Percentiles rank a stretch among this genome's conserved stretches.
These are phyloP conservation scores for Cyanoderma ruficeps DNA, from an alignment of 2,113 vertebrate genomes.

Conservation along the genomic window DNA sequence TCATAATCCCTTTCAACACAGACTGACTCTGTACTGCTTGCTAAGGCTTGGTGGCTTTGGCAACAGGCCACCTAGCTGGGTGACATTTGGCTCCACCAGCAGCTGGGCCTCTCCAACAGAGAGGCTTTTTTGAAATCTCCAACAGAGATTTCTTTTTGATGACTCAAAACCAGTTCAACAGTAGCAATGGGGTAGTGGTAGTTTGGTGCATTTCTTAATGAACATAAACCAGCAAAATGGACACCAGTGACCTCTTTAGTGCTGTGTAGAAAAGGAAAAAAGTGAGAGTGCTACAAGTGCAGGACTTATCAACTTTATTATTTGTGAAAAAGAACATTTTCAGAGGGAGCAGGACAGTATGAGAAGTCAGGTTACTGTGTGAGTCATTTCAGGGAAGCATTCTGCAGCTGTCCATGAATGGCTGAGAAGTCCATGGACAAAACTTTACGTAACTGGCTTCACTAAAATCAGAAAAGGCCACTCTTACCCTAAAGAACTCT, in stretches of 20 bases:
- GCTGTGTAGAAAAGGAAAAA: background rate
- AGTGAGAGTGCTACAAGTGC: background rate
- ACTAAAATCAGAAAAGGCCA: background rate
- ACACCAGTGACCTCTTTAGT: background rate
- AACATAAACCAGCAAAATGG: background rate
- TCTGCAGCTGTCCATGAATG: background rate
- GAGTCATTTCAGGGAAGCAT: background rate
- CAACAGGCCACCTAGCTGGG: background rate
- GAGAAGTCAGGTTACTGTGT: background rate
- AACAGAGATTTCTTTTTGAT: background rate
- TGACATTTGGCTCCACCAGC: background rate
- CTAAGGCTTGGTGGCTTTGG: background rate
- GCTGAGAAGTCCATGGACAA: background rate
- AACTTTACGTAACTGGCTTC: background rate
- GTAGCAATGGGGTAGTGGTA: background rate
- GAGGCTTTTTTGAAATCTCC: background rate
- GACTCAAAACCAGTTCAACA: background rate
- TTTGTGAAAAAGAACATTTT: background rate
- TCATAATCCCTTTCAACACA: background rate
- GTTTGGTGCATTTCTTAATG: background rate
- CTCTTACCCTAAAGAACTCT: background rate
- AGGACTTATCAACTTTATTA: background rate
- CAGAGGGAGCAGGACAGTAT: background rate
- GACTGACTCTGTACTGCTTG: background rate
- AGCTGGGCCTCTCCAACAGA: background rate